Base-by-base conservation (phyloP, 2,797 vertebrate genomes). In the Enteromius unitaeniatus region DNA sequence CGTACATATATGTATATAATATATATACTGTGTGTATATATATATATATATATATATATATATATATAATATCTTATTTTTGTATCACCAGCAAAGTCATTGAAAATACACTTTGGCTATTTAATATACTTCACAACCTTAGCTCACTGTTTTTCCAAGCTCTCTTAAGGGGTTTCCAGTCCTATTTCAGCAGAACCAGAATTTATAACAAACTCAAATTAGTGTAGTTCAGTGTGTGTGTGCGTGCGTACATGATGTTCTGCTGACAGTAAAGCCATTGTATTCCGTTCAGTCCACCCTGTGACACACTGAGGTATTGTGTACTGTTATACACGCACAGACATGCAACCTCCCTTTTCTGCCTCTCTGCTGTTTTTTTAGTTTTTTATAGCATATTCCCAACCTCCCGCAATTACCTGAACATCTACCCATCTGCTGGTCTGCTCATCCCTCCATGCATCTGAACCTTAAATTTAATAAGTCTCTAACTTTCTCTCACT, bases 391-490 rank as follows among this genome's bases (percentile, higher is more conserved):
- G 13, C 73, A n/a, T 83, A 64, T 60, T 70, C 26, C 82, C 14
- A 26, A 34, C 82, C 60, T 47, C 51, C 64, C 1, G 21, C 82
- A 83, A 83, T 78, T 83, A 78, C 82, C 74, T 69, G 37, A 45
- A 78, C 74, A 69, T 69, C 23, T 47, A 31, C 74, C 64, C 64
- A 68, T 77, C 82, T 77, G 64, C 34, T 74, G 49, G 67, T 72
- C 82, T 77, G 73, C 62, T 82, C 19, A 17, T 47, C 58, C 11
- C 37, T 60, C 34, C 14, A 7, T 83, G 40, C 14, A 34, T 69
- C 62, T 62, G 26, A 68, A 83, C 49, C 37, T 47, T 70, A 83
- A 77, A 78, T 70, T 70, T 83, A 83, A 78, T 70, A 83, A 69
- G 72, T 72, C 40, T 75, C 76, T 78, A 15, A 64, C 21, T 51